A percentile compares a stretch with the other conserved stretches of the same genome.
Evolutionary conservation across 1,140 invertebrate genomes (phyloP).

Genomic region (Eumeta japonica): DNA sequence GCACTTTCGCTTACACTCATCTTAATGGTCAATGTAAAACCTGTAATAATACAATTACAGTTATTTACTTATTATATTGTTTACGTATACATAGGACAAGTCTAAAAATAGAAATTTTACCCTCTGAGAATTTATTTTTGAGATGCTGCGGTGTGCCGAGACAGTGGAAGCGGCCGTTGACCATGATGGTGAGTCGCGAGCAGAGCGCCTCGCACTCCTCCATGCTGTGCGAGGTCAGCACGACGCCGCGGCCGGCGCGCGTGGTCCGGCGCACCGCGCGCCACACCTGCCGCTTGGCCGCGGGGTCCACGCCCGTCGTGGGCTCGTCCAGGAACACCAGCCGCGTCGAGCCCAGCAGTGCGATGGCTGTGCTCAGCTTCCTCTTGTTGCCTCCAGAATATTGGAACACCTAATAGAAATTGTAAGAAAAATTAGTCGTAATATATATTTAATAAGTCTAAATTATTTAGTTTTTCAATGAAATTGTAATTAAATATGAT

Average conservation of each 20-base stretch:
- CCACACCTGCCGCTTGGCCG: conserved; percentile 78
- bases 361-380: conserved; percentile 90
- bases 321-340: conserved; percentile 88
- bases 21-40: conserved; percentile 42
- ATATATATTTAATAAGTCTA: conserved; percentile 66
- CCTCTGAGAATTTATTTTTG: conserved; percentile 64
- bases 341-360: conserved; percentile 83
- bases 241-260: conserved; percentile 63
- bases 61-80: neutral
- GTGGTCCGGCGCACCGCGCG: conserved; percentile 64
- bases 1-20: conserved; percentile 22
- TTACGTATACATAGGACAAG: neutral
- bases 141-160: conserved; percentile 67
- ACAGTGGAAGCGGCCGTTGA: conserved; percentile 73
- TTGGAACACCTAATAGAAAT: conserved; percentile 51
- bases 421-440: conserved; percentile 41
- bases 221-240: conserved; percentile 76
- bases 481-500: neutral
- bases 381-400: conserved; percentile 93
- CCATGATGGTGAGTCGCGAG: conserved; percentile 79
- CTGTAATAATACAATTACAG: conserved; percentile 20
- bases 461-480: conserved; percentile 28
- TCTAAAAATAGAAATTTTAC: conserved; percentile 11
- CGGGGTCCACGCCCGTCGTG: conserved; percentile 81
- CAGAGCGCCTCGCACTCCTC: conserved; percentile 83